phyloP scores from a whole-genome alignment of 2,113 vertebrate genomes.

The mouse (Mus musculus) region GRCm39 chr7:82415501-82416000 shows the following conservation, averaged over 20 bases:
- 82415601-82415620: not conserved
- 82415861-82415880: too few relatives aligned
- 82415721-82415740: not conserved
- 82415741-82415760: not conserved
- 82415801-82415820: not conserved
- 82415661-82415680: not conserved
- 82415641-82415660: not conserved
- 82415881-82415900: not conserved
- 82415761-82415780: not conserved
- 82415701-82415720: not conserved
- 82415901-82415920: not conserved
- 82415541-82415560: not conserved
- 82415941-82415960: not conserved
- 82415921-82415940: not conserved
- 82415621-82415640: not conserved
- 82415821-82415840: not conserved
- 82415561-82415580: accelerated
- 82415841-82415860: not conserved
- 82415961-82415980: not conserved
- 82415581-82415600: not conserved
- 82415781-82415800: not conserved
- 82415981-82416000: constrained; percentile 14
- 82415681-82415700: not conserved
- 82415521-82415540: not conserved
- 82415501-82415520: not conserved